phyloP scores from a whole-genome alignment of 2,113 vertebrate genomes.

The Callospermophilus lateralis region DNA sequence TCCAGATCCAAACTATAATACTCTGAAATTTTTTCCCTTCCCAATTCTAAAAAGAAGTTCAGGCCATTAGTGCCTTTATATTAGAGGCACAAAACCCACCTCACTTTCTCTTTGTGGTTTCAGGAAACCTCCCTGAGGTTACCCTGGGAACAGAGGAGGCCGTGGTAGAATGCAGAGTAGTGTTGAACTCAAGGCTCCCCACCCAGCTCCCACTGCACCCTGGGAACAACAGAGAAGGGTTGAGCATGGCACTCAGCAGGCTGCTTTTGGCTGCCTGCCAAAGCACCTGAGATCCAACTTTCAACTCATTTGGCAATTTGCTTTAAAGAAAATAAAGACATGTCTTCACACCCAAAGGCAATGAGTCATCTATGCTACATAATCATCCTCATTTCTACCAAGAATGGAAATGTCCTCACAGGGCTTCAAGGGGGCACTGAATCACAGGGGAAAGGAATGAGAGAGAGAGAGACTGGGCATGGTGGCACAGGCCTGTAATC shows the following conservation, averaged over 20 bases:
- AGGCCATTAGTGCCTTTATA: background rate
- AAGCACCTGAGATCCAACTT: background rate
- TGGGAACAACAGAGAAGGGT: background rate
- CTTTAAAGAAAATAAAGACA: slow-evolving; percentile 42
- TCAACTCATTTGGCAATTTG: background rate
- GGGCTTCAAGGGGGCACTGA: background rate
- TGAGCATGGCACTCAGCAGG: background rate
- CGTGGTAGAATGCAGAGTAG: background rate
- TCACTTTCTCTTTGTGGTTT: background rate
- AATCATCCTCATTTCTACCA: background rate
- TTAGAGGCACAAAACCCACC: background rate
- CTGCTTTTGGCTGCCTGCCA: background rate
- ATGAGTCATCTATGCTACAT: background rate
- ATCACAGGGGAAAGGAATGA: background rate
- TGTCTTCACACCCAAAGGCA: background rate
- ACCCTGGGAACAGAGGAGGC: background rate
- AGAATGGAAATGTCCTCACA: background rate
- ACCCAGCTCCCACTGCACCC: background rate
- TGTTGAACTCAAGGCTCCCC: background rate
- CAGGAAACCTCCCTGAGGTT: background rate
- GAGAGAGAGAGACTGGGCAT: too few species aligned
- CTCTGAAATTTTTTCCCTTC: background rate
- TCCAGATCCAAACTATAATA: background rate
- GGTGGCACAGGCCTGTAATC: too few species aligned
- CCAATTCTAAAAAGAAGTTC: background rate